Base-by-base conservation (phyloP, 2,797 vertebrate genomes). In the Liparis tanakae region DNA sequence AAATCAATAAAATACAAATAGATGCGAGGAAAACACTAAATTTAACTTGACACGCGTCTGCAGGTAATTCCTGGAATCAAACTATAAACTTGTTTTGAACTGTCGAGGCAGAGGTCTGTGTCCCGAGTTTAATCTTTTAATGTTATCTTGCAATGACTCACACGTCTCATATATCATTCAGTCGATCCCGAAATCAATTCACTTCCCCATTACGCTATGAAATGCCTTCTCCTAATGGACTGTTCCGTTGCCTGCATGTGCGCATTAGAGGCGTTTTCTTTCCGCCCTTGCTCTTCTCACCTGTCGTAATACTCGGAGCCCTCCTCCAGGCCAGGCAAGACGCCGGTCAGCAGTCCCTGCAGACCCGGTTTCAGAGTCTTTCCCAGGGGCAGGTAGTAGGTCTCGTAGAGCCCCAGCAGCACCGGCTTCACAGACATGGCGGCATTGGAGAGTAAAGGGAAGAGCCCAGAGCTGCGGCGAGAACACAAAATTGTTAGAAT, bases 391-490 rank as follows among this genome's bases (percentile, higher is more conserved):
- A 99, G 88, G 85, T 99, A 99, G 91, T 99, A 99, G 34, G 95
- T 96, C 90, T 99, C 98, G 90, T 99, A 99, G 67, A 99, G 94
- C 79, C 97, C 96, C 78, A 99, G 85, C 82, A 99, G 93, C 1
- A 95, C 96, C 71, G 98, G 98, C 89, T 99, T 99, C 78, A 99
- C 98, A 78, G 98, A 99, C 98, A 99, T 99, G 37, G 98, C 98
- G 51, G 98, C 97, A 87, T 99, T 99, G 89, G 97, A 97, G 87
- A 99, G 97, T 83, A 99, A 95, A 81, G 98, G 98, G 91, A 99
- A 99, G 62, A 99, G 95, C 53, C 98, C 98, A 20, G 98, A 97
- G 89, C 98, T 99, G 73, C 20, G 43, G 58, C 0, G 70, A 79
- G 18, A 13, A 43, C 51, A 51, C 60, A 67, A 67, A 1, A 43